Percentiles rank a stretch among this genome's conserved stretches.
Conservation (phyloP, 2,888 invertebrate species). For the Gibbula magus region DNA sequence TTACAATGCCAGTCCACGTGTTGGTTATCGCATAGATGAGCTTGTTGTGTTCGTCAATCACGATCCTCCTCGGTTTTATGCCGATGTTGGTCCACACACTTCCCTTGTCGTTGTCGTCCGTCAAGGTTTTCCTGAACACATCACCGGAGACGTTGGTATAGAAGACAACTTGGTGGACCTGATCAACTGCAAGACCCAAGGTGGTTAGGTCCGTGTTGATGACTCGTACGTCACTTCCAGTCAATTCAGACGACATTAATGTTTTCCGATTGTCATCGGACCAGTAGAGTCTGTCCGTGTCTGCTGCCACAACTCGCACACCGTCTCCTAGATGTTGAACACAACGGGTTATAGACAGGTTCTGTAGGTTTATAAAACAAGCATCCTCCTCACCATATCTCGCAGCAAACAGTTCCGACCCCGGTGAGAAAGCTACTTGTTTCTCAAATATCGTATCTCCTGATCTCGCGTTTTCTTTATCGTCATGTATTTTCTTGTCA, state of each 20-base stretch:
- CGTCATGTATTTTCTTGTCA: too few relatives aligned
- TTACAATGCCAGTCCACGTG: not conserved
- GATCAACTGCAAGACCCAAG: not conserved
- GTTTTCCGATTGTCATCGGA: not conserved
- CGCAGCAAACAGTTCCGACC: not conserved
- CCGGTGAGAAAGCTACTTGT: too few relatives aligned
- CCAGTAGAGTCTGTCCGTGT: not conserved
- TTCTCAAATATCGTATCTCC: too few relatives aligned
- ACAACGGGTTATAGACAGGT: not conserved
- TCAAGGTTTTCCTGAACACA: not conserved
- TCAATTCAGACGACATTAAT: not conserved
- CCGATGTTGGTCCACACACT: not conserved
- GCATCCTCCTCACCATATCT: not conserved
- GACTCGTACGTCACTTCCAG: not conserved
- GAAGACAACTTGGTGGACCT: not conserved
- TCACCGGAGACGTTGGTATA: not conserved
- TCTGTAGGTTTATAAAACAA: not conserved
- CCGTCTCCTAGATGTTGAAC: not conserved
- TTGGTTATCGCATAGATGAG: not conserved
- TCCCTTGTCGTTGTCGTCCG: not conserved
- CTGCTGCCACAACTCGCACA: not conserved
- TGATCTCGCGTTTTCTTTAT: too few relatives aligned
- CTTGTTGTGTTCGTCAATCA: not conserved
- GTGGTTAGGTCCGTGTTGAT: not conserved
- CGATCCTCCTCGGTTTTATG: not conserved